Base-by-base conservation (phyloP, 1,140 invertebrate genomes). In the Drosophila miranda region DNA sequence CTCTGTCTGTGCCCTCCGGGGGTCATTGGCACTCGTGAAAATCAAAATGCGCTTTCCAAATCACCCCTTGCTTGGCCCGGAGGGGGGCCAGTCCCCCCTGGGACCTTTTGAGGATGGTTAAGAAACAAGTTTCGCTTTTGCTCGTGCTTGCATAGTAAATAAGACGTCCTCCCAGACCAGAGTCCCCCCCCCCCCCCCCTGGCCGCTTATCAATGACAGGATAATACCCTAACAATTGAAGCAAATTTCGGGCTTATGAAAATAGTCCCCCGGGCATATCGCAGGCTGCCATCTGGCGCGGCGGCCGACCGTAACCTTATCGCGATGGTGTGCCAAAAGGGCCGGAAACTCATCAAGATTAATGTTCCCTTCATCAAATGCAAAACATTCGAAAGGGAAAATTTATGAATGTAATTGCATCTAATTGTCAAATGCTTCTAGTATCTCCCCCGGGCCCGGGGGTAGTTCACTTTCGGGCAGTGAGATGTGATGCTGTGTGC, bases 391-490 rank as follows among this genome's bases (percentile, higher is more conserved):
- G 59, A 71, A 64, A 55, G 51, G 60, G 41, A 19, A 68, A 59
- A 74, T 59, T 78, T 79, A 74, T 78, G 57, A 74, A 78, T 79
- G 52, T 73, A 78, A 78, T 78, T 78, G 68, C 75, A 68, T 57
- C 56, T 78, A 78, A 78, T 68, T 67, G 54, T 56, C 44, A 51
- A 50, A 68, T 50, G 63, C 66, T 49, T 48, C 60, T 28, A n/a
- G 26, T 28, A 14, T 13, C 52, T 13, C 52, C 59, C 60, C 11
- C 51, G 48, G 16, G 68, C 60, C 11, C 51, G 48, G 16, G 68
- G 57, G 66, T 48, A 55, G 50, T 9, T 34, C 30, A 43, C 72
- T 38, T 43, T 38, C 28, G 28, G 21, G 16, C 52, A 49, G n/a
- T 52, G 34, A 21, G 28, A 41, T 52, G 16, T 19, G 28, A 38